Percentiles rank a stretch among this genome's conserved stretches.
These are phyloP conservation scores for Pseudorhombus dupliciocellatus DNA, from an alignment of 2,113 vertebrate species.

Conservation along the genomic window DNA sequence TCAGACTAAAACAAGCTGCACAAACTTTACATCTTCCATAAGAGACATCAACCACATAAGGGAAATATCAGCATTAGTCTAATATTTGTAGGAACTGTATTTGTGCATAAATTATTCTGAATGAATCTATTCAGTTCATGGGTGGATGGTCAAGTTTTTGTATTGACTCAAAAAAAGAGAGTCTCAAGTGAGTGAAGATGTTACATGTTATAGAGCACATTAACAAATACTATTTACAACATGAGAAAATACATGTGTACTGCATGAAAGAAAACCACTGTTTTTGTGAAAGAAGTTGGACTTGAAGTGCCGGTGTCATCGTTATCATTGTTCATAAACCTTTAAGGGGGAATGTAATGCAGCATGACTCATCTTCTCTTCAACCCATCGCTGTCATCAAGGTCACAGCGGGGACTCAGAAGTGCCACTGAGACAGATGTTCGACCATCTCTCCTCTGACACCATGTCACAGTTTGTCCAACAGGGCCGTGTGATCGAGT, in stretches of 20 bases:
- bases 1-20: background rate
- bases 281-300: background rate
- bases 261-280: too few species aligned
- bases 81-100: too few species aligned
- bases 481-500: conserved; percentile 19
- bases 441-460: background rate
- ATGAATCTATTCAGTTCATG: too few species aligned
- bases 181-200: too few species aligned
- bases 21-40: background rate
- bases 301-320: background rate
- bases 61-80: background rate
- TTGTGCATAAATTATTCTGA: too few species aligned
- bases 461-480: conserved; percentile 17
- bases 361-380: background rate
- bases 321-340: background rate
- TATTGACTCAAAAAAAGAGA: too few species aligned
- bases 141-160: too few species aligned
- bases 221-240: too few species aligned
- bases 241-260: too few species aligned
- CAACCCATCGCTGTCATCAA: conserved; percentile 12
- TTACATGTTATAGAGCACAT: too few species aligned
- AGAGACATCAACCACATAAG: background rate
- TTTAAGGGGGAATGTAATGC: background rate
- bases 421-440: conserved; percentile 20
- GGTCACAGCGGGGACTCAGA: conserved; percentile 16